These are phyloP conservation scores for Sciurus carolinensis DNA, from an alignment of 2,797 vertebrate genomes.

Conservation along the genomic window DNA sequence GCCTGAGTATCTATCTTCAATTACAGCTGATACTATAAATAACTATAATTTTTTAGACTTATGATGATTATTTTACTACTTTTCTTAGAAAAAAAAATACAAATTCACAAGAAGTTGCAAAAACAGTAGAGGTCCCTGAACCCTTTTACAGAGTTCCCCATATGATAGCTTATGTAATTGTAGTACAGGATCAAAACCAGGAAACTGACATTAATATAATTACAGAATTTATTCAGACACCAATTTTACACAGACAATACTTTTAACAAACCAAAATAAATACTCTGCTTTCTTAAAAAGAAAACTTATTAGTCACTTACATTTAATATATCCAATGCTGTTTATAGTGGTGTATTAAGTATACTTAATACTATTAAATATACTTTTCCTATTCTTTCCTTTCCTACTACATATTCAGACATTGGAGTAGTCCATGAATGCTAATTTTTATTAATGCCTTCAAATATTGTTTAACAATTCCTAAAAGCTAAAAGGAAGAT, in stretches of 20 bases:
- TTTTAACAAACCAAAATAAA: slow-evolving; percentile 1
- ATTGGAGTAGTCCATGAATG: background rate
- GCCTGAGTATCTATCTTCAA: background rate
- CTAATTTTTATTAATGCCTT: slow-evolving; percentile 41
- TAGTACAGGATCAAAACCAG: background rate
- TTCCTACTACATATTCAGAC: background rate
- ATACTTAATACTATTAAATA: background rate
- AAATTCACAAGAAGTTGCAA: slow-evolving; percentile 9
- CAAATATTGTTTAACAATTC: background rate
- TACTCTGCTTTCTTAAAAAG: background rate
- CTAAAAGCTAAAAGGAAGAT: background rate
- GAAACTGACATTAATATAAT: background rate
- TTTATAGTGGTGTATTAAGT: background rate
- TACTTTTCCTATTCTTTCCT: slow-evolving; percentile 59
- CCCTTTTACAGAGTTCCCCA: background rate
- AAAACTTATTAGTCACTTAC: background rate
- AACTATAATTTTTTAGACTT: background rate
- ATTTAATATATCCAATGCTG: slow-evolving; percentile 13
- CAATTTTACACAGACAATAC: background rate
- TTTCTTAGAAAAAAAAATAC: background rate
- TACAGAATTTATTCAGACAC: background rate
- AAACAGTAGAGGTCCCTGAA: background rate
- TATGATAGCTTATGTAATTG: background rate
- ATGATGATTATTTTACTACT: background rate
- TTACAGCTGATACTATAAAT: background rate